These are phyloP conservation scores for Archivesica marissinica DNA, from an alignment of 1,140 invertebrate species.

Conservation along the genomic window DNA sequence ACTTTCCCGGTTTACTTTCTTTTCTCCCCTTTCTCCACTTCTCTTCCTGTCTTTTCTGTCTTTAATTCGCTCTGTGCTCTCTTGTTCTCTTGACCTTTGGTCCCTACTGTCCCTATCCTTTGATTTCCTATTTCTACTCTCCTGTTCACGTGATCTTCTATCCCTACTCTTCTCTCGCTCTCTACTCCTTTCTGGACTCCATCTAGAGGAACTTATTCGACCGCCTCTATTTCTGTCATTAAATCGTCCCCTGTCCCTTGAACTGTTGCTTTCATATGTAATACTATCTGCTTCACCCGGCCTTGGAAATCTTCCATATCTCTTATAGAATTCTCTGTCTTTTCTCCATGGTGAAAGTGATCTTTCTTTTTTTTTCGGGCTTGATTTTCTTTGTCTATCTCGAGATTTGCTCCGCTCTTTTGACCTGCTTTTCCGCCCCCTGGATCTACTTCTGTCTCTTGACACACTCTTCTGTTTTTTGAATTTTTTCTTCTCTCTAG, in stretches of 20 bases:
- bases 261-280: conserved; percentile 7
- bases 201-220: background rate
- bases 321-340: conserved; percentile 34
- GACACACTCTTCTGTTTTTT: conserved; percentile 27
- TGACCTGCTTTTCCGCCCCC: conserved; percentile 50
- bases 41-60: background rate
- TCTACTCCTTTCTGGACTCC: background rate
- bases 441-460: conserved; percentile 41
- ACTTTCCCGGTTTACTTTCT: background rate
- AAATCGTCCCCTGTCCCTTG: conserved; percentile 38
- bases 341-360: conserved; percentile 44
- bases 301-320: conserved; percentile 29
- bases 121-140: background rate
- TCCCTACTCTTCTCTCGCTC: conserved; percentile 26
- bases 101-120: conserved; percentile 19
- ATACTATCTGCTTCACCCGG: conserved; percentile 35
- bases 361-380: conserved; percentile 40
- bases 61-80: background rate
- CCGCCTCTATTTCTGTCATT: conserved; percentile 34
- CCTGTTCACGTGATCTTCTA: background rate
- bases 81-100: background rate
- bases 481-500: conserved; percentile 43
- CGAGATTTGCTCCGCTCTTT: conserved; percentile 18
- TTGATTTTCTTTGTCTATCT: conserved; percentile 24
- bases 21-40: conserved; percentile 11